Evolutionary conservation across 2,113 vertebrate genomes (phyloP).

Genomic region (Arothron firmamentum): DNA sequence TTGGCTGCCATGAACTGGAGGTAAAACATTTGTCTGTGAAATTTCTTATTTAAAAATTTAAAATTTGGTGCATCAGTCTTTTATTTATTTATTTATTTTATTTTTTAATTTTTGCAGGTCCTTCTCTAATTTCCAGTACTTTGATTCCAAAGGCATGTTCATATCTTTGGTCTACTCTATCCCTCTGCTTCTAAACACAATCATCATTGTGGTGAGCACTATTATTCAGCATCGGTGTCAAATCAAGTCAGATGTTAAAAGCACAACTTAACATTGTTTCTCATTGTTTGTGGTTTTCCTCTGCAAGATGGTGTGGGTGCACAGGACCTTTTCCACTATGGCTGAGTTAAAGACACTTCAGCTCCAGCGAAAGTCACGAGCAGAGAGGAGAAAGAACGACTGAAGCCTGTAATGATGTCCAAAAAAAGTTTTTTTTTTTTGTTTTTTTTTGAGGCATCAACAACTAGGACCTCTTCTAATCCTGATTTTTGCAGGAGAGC

Average conservation of each 20-base stretch:
- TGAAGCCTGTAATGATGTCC: slow-evolving; percentile 30
- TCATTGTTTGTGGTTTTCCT: neutral
- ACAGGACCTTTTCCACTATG: slow-evolving; percentile 86
- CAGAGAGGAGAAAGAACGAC: slow-evolving; percentile 73
- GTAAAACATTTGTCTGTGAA: slow-evolving; percentile 59
- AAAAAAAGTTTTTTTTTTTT: slow-evolving; percentile 18
- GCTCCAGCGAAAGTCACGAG: slow-evolving; percentile 74
- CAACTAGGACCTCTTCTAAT: slow-evolving; percentile 24
- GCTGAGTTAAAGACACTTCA: slow-evolving; percentile 84
- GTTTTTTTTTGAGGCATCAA: slow-evolving; percentile 8
- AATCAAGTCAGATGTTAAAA: neutral
- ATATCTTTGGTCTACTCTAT: slow-evolving; percentile 89
- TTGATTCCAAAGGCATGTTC: slow-evolving; percentile 97
- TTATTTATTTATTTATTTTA: neutral
- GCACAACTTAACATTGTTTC: neutral
- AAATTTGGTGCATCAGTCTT: neutral
- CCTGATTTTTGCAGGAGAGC: slow-evolving; percentile 26
- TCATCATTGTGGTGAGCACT: slow-evolving; percentile 88
- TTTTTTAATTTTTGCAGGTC: slow-evolving; percentile 72
- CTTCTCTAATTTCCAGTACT: slow-evolving; percentile 92
- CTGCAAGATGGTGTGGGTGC: slow-evolving; percentile 85
- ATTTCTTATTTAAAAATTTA: neutral
- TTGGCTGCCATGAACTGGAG: slow-evolving; percentile 93
- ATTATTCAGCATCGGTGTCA: neutral
- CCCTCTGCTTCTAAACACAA: slow-evolving; percentile 84